Percentiles rank a stretch among this genome's conserved stretches.
Evolutionary conservation across 2,113 vertebrate species (phyloP).

Genomic region (Cariama cristata): DNA sequence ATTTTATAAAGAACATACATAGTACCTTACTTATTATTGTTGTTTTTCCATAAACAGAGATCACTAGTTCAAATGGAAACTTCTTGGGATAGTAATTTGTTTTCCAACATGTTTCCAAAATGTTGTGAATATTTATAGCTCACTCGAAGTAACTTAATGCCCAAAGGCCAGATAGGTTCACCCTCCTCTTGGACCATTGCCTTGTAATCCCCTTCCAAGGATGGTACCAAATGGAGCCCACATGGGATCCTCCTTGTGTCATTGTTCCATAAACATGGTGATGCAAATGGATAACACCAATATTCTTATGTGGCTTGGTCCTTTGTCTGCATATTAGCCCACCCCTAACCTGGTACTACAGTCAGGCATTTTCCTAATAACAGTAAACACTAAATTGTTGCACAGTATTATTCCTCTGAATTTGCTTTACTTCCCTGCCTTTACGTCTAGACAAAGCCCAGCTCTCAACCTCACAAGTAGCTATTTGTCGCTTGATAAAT

Average conservation of each 20-base stretch:
- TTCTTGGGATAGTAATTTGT: not conserved
- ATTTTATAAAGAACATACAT: not conserved
- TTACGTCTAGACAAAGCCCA: not conserved
- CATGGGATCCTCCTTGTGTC: fast-evolving
- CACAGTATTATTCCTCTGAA: not conserved
- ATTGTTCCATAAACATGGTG: fast-evolving
- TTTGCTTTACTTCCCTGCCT: not conserved
- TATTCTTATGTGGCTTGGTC: not conserved
- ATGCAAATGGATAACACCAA: not conserved
- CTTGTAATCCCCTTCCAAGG: not conserved
- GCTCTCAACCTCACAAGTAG: not conserved
- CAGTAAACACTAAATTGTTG: not conserved
- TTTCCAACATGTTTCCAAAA: not conserved
- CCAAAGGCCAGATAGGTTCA: not conserved
- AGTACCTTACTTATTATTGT: not conserved
- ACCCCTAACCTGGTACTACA: not conserved
- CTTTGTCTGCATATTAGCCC: not conserved
- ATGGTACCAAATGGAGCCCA: not conserved
- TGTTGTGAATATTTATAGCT: not conserved
- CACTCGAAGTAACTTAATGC: not conserved
- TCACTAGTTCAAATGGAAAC: not conserved
- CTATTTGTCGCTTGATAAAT: not conserved
- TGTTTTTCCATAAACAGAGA: not conserved
- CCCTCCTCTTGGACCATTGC: not conserved
- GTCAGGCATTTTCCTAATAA: not conserved